These are phyloP conservation scores for Sinella curviseta DNA, from an alignment of 1,140 invertebrate species.

Conservation along the genomic window DNA sequence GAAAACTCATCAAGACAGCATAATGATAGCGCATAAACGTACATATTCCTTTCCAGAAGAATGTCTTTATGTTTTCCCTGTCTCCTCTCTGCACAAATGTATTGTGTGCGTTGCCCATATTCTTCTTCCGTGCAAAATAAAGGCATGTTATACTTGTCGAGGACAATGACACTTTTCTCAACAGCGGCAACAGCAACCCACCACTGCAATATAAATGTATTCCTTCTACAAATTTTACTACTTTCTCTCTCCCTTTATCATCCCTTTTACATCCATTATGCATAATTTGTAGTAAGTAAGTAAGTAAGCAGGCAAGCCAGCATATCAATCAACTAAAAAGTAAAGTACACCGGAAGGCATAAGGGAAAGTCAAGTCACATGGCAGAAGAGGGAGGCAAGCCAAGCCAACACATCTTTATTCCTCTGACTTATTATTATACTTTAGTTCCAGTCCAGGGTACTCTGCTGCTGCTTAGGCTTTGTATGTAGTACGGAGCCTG, in stretches of 20 bases:
- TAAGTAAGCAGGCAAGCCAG: neutral
- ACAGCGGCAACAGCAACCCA: too few relatives aligned
- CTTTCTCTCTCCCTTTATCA: too few relatives aligned
- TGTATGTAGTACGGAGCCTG: neutral
- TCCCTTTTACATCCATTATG: neutral
- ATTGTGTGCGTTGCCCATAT: neutral
- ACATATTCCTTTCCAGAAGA: too few relatives aligned
- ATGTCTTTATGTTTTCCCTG: too few relatives aligned
- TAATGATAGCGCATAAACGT: too few relatives aligned
- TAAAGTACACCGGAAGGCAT: constrained; percentile 12
- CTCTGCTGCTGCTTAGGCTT: neutral
- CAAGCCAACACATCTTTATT: too few relatives aligned
- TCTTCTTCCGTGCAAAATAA: neutral
- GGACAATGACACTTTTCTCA: neutral
- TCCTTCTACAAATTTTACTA: neutral
- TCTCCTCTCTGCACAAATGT: too few relatives aligned
- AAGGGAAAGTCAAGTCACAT: neutral
- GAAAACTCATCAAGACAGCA: too few relatives aligned
- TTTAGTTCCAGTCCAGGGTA: too few relatives aligned
- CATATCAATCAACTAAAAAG: constrained; percentile 12
- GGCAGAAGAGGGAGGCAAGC: too few relatives aligned
- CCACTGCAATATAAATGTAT: neutral
- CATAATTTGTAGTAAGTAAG: constrained; percentile 7
- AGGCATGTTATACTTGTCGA: neutral
- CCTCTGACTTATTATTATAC: too few relatives aligned